A percentile compares a stretch with the other conserved stretches of the same genome.
These are phyloP conservation scores for Gadopsis marmoratus DNA, from an alignment of 2,797 vertebrate species.

Conservation along the genomic window DNA sequence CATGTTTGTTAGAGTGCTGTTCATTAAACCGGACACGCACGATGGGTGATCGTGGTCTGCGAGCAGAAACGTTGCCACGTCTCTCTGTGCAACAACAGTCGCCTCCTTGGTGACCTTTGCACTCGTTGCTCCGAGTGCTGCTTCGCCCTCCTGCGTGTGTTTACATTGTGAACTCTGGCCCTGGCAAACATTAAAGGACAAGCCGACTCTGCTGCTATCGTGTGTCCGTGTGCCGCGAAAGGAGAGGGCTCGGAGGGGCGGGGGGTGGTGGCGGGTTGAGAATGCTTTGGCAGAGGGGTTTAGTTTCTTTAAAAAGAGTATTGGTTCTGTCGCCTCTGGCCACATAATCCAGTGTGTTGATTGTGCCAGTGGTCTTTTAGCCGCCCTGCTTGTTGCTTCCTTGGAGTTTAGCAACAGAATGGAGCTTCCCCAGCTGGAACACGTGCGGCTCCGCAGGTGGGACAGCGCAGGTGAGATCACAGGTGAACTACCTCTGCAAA, in stretches of 20 bases:
- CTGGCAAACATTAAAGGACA: slow-evolving; percentile 84
- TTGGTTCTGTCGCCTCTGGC: slow-evolving; percentile 25
- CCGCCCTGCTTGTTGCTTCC: slow-evolving; percentile 19
- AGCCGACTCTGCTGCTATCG: slow-evolving; percentile 76
- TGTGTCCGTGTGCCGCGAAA: slow-evolving; percentile 73
- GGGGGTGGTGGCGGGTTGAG: slow-evolving; percentile 35
- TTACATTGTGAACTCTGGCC: slow-evolving; percentile 73
- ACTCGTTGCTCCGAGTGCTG: slow-evolving; percentile 40
- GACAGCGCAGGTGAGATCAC: slow-evolving; percentile 83
- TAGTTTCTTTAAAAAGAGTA: slow-evolving; percentile 75
- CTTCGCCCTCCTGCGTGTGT: slow-evolving; percentile 37
- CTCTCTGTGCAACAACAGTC: slow-evolving; percentile 11
- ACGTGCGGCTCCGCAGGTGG: slow-evolving; percentile 59
- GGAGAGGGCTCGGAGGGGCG: slow-evolving; percentile 19
- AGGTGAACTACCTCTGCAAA: slow-evolving; percentile 9
- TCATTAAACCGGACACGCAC: neutral
- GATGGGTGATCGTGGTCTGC: neutral
- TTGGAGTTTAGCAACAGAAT: slow-evolving; percentile 54
- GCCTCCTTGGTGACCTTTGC: slow-evolving; percentile 65
- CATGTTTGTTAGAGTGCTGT: neutral
- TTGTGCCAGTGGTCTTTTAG: slow-evolving; percentile 7
- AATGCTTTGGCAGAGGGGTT: slow-evolving; percentile 48
- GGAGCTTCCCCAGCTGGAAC: slow-evolving; percentile 73
- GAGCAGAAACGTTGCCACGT: slow-evolving; percentile 1
- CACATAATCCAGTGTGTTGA: slow-evolving; percentile 33